phyloP scores from a whole-genome alignment of 2,888 invertebrate genomes.

The Margaritifera margaritifera region DNA sequence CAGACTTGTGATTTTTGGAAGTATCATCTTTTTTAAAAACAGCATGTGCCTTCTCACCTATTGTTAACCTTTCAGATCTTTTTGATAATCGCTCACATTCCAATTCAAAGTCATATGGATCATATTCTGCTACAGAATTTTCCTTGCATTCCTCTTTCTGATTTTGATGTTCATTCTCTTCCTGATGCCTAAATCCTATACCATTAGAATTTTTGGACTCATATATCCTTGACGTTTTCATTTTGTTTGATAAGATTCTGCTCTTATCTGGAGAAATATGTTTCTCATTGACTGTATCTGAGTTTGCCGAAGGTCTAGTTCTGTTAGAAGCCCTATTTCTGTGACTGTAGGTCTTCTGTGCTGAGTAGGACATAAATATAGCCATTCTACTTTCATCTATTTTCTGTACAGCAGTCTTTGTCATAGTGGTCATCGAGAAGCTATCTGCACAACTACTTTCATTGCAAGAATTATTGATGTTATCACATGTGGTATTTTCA shows the following conservation, averaged over 20 bases:
- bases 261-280: too few species aligned
- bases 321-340: too few species aligned
- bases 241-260: neutral
- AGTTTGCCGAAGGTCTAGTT: too few species aligned
- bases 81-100: constrained; percentile 34
- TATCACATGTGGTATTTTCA: too few species aligned
- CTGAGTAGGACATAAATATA: too few species aligned
- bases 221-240: neutral
- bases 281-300: too few species aligned
- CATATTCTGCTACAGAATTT: constrained; percentile 27
- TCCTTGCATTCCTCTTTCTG: neutral
- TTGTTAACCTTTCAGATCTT: constrained; percentile 21
- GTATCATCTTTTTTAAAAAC: constrained; percentile 18
- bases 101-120: constrained; percentile 54
- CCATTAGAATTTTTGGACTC: neutral
- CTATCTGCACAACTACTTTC: too few species aligned
- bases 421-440: too few species aligned
- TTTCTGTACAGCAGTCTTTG: too few species aligned
- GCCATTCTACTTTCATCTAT: too few species aligned
- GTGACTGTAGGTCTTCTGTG: too few species aligned
- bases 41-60: constrained; percentile 15
- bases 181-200: neutral
- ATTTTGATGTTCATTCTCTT: neutral
- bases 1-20: constrained; percentile 3
- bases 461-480: too few species aligned